phyloP scores from a whole-genome alignment of 2,797 vertebrate species.

The Okamejei kenojei region DNA sequence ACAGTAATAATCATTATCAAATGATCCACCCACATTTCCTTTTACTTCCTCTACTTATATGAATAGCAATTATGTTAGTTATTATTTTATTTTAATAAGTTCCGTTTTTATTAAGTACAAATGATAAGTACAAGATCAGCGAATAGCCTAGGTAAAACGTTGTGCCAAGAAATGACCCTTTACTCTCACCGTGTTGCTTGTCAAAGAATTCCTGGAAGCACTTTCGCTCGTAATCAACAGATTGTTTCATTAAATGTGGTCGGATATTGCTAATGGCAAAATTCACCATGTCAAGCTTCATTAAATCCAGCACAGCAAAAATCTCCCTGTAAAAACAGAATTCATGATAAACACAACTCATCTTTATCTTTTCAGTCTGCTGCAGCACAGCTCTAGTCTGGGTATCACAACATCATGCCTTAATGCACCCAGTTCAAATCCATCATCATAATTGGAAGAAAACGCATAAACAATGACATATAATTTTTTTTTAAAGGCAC shows the following conservation, averaged over 20 bases:
- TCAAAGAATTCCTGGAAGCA: conserved; percentile 91
- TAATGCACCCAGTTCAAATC: not conserved
- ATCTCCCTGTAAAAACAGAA: conserved; percentile 67
- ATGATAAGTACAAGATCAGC: not conserved
- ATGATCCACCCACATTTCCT: not conserved
- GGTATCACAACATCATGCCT: not conserved
- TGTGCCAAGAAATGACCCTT: not conserved
- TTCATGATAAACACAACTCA: not conserved
- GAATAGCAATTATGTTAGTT: not conserved
- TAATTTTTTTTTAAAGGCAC: not conserved
- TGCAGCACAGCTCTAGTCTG: not conserved
- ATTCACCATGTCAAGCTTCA: conserved; percentile 98
- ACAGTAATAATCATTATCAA: not conserved
- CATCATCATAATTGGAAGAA: not conserved
- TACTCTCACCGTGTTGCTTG: conserved; percentile 82
- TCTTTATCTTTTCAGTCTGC: not conserved
- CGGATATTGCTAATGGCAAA: conserved; percentile 84
- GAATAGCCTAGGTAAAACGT: not conserved
- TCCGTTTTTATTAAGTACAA: not conserved
- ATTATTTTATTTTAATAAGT: not conserved
- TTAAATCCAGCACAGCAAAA: conserved; percentile 85
- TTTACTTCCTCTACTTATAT: not conserved
- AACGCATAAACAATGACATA: not conserved
- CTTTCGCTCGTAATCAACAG: conserved; percentile 88
- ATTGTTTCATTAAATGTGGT: conserved; percentile 91